Percentiles rank a stretch among this genome's conserved stretches.
Evolutionary conservation across 2,888 invertebrate genomes (phyloP).

Genomic region (Apamea sordens): DNA sequence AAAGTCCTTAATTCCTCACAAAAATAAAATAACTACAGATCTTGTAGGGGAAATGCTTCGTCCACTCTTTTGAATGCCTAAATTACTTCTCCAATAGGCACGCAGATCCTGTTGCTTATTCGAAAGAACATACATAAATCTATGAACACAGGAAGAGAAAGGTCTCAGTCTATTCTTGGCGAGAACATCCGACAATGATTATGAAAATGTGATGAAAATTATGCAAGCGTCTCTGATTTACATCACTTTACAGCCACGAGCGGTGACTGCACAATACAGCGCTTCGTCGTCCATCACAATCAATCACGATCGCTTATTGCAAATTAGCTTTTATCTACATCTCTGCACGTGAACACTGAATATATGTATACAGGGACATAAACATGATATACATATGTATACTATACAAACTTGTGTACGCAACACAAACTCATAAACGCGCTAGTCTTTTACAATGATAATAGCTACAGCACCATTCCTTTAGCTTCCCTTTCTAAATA

Average conservation of each 20-base stretch:
- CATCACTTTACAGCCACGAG: constrained; percentile 33
- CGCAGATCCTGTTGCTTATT: background rate
- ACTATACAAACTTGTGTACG: background rate
- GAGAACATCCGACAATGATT: constrained; percentile 6
- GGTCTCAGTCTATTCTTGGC: background rate
- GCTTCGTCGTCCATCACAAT: constrained; percentile 40
- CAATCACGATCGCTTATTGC: constrained; percentile 53
- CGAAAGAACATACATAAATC: background rate
- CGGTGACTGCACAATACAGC: constrained; percentile 23
- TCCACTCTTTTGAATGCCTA: background rate
- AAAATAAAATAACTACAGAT: background rate
- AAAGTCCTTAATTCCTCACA: background rate
- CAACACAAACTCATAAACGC: constrained; percentile 14
- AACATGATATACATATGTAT: background rate
- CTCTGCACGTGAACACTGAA: background rate
- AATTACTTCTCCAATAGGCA: background rate
- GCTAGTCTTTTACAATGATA: background rate
- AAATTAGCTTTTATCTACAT: constrained; percentile 40
- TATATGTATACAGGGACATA: constrained; percentile 1
- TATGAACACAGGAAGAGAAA: constrained; percentile 24
- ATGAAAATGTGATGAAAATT: constrained; percentile 26
- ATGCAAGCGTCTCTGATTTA: constrained; percentile 28
- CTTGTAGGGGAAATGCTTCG: background rate
- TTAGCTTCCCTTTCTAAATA: background rate
- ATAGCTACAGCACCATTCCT: background rate